Conservation (phyloP, 2,113 vertebrate species). For the Cyrtonyx montezumae region DNA sequence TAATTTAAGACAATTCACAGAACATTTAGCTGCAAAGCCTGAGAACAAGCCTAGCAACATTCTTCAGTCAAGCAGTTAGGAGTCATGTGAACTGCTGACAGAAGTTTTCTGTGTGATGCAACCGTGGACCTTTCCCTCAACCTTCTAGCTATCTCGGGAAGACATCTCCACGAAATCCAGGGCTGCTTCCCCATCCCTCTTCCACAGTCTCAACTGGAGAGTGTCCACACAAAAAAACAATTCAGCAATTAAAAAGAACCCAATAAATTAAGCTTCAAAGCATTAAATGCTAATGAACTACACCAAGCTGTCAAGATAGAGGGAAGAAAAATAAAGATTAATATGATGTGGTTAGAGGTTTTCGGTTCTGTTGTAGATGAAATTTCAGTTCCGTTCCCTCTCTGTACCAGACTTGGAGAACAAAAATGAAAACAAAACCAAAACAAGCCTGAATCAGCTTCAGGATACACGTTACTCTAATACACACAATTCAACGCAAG, state of each 20-base stretch:
- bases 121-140: neutral
- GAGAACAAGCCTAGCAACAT: neutral
- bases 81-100: neutral
- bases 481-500: neutral
- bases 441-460: neutral
- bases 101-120: neutral
- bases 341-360: neutral
- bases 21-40: neutral
- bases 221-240: neutral
- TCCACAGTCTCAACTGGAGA: neutral
- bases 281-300: neutral
- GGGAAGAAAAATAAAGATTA: neutral
- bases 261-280: neutral
- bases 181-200: neutral
- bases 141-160: neutral
- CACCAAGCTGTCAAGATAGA: neutral
- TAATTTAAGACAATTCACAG: neutral
- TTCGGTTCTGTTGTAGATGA: neutral
- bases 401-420: neutral
- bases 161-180: neutral
- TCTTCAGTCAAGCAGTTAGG: neutral
- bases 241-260: neutral
- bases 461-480: neutral
- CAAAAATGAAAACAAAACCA: neutral
- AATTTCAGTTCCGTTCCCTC: neutral